Conservation (phyloP, 2,888 invertebrate genomes). For the Apantesis nais region DNA sequence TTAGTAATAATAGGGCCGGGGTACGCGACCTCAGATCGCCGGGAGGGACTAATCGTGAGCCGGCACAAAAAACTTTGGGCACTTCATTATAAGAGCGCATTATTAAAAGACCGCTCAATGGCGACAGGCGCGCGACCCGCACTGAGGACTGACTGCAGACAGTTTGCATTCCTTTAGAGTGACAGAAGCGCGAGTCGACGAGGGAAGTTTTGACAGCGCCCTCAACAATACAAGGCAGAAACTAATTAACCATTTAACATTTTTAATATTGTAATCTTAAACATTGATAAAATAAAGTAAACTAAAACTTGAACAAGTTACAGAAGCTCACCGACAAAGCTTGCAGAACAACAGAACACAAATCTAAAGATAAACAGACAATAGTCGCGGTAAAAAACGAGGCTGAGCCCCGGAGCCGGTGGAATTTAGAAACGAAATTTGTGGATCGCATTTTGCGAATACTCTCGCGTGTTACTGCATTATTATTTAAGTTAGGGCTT, state of each 20-base stretch:
- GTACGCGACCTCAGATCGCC: conserved; percentile 75
- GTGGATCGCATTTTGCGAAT: conserved; percentile 84
- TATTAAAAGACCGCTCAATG: conserved; percentile 46
- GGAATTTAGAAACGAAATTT: conserved; percentile 84
- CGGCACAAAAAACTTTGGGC: conserved; percentile 75
- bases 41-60: conserved; percentile 73
- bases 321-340: conserved; percentile 60
- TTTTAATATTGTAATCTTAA: conserved; percentile 54
- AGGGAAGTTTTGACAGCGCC: conserved; percentile 44
- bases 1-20: conserved; percentile 81
- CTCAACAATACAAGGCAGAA: conserved; percentile 50
- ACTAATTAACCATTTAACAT: conserved; percentile 65
- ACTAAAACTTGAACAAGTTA: conserved; percentile 39
- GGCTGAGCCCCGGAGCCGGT: conserved; percentile 57
- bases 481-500: conserved; percentile 82
- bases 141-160: conserved; percentile 42
- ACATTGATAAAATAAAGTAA: conserved; percentile 40
- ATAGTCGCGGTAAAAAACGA: conserved; percentile 77
- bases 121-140: conserved; percentile 36
- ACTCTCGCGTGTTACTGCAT: conserved; percentile 85
- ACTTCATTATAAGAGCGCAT: conserved; percentile 74
- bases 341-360: conserved; percentile 60
- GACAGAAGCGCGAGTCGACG: conserved; percentile 47
- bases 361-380: conserved; percentile 73
- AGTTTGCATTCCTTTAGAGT: conserved; percentile 69